phyloP scores from a whole-genome alignment of 1,140 invertebrate species.

The Bombus waltoni region DNA sequence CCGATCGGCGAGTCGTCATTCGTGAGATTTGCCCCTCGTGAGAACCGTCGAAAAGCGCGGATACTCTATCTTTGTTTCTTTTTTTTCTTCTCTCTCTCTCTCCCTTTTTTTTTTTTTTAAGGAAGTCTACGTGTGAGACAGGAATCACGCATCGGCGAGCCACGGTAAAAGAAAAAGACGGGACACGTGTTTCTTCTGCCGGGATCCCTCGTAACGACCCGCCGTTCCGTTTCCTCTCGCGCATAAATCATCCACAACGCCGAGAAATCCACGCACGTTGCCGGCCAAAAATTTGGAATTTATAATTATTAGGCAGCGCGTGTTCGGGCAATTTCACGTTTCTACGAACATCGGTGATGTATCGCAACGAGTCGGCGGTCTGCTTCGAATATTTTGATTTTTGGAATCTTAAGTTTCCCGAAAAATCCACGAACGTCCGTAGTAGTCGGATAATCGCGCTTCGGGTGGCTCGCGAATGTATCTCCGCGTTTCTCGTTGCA shows the following conservation, averaged over 20 bases:
- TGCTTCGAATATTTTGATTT: no score
- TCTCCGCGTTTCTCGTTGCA: no score
- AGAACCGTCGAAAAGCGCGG: constrained; percentile 27
- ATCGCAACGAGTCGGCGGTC: no score
- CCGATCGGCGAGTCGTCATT: background rate
- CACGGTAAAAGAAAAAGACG: constrained; percentile 27
- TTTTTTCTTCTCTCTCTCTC: background rate
- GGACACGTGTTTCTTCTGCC: constrained; percentile 26
- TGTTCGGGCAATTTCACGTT: no score
- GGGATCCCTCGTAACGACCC: constrained; percentile 19
- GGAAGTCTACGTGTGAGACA: constrained; percentile 39
- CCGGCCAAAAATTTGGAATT: no score
- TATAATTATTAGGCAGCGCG: no score
- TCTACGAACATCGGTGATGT: no score
- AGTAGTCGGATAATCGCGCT: no score
- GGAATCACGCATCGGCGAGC: constrained; percentile 48
- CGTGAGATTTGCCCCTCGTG: background rate
- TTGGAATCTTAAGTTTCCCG: no score
- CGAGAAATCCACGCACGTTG: no score
- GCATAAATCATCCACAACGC: constrained; percentile 33
- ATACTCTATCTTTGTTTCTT: constrained; percentile 2
- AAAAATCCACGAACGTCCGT: no score
- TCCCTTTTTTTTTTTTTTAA: background rate
- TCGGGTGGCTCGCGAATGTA: no score
- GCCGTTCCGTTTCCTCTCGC: constrained; percentile 14